Evolutionary conservation across 1,140 invertebrate species (phyloP), one percentile per base, ranked within the genome.

Genomic region (Heterodera carotae): DNA sequence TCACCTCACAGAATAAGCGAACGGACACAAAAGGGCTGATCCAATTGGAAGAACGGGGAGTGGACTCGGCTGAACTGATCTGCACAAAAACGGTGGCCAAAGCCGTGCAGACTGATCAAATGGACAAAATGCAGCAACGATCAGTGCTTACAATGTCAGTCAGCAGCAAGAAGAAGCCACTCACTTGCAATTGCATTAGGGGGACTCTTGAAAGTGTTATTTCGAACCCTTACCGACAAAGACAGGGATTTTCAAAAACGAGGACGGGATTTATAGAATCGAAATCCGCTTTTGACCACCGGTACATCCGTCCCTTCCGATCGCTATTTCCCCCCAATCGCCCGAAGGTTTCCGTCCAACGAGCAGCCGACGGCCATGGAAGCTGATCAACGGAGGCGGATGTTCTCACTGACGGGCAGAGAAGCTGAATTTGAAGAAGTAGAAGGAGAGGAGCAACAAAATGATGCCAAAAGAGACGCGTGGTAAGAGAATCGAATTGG

Each of bases 31-130:
- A 25, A 56, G 70, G 31, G 18, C 27, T 48, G 10, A 43, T 72
- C 59, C 31, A 27, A 29, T 27, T 29, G 69, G 69, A 33, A 31
- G 69, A 39, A 8, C 34, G 48, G n/a, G 10, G 15, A 29, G 29
- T 31, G 66, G 68, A 33, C 27, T 39, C 48, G 10, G 53, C 27
- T 48, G 74, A 48, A 75, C 29, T 64, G 59, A 36, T 53, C 74
- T n/a, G n/a, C n/a, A 72, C 5, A 12, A 53, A 53, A 22, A 18
- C 4, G 1, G 10, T 12, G 27, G 62, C 27, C 62, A 34, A 66
- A 34, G 62, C n/a, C n/a, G 62, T 34, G 22, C 62, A 66, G 27
- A 66, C 62, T 15, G 33, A 29, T 43, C 39, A 43, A 25, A 12
- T 3, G 33, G 62, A 66, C 8, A 29, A 34, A 43, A 43, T 8